Conservation (phyloP, 37 sponge, comb jelly and placozoan species). For the Theonella swinhoei region DNA sequence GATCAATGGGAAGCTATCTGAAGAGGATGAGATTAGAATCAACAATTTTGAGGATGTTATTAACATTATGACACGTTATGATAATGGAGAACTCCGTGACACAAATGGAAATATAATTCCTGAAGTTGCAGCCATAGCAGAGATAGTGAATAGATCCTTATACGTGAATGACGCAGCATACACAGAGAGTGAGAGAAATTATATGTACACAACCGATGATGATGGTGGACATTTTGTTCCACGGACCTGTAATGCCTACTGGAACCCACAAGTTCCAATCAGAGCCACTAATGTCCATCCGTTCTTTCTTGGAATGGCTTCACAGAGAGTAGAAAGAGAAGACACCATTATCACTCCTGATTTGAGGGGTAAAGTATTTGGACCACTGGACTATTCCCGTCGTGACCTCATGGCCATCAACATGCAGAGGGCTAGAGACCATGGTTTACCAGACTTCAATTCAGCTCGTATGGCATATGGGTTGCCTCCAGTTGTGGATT, state of each 20-base stretch:
- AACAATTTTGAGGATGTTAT: background rate
- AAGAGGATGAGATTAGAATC: background rate
- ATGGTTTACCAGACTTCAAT: conserved; percentile 94
- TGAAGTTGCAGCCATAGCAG: background rate
- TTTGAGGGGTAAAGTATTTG: conserved; percentile 89
- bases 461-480: conserved; percentile 82
- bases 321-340: conserved; percentile 81
- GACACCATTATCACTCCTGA: conserved; percentile 94
- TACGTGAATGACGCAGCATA: background rate
- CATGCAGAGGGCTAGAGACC: conserved; percentile 93
- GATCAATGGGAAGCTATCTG: background rate
- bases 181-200: background rate
- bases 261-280: conserved; percentile 82
- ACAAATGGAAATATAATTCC: background rate
- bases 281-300: conserved; percentile 70
- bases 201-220: background rate
- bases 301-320: conserved; percentile 85
- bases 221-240: background rate
- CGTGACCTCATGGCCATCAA: conserved; percentile 96
- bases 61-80: no score
- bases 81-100: background rate
- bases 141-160: background rate
- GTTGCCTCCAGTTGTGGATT: conserved; percentile 39
- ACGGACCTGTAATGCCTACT: conserved; percentile 93
- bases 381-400: conserved; percentile 87